phyloP scores from a whole-genome alignment of 2,797 vertebrate species.

The Astyanax mexicanus region DNA sequence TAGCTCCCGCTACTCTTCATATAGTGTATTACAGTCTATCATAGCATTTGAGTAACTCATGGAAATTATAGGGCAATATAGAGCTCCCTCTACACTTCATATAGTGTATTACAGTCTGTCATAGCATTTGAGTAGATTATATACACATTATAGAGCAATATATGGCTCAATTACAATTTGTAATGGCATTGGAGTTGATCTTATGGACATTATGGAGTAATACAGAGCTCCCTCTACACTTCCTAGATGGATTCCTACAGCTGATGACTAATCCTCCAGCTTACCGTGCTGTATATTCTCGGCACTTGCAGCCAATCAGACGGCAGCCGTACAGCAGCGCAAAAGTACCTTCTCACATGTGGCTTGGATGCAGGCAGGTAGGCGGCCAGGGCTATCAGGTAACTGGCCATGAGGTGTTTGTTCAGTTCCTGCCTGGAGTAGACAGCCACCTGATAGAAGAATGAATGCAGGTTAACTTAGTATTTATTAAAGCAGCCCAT shows the following conservation, averaged over 20 bases:
- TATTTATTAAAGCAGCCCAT: too few species aligned
- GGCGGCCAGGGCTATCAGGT: constrained; percentile 84
- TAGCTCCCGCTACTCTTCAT: too few species aligned
- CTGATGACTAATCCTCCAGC: not conserved
- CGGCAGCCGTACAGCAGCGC: constrained; percentile 83
- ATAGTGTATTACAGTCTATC: not conserved
- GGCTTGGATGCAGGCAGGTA: constrained; percentile 76
- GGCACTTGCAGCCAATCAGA: constrained; percentile 91
- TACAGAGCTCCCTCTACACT: too few species aligned
- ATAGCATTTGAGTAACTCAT: not conserved
- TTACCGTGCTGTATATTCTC: constrained; percentile 77
- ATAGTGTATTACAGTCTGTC: too few species aligned
- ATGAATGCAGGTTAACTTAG: not conserved
- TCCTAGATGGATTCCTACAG: too few species aligned
- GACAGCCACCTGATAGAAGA: constrained; percentile 80
- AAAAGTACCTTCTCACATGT: constrained; percentile 86
- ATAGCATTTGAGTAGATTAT: too few species aligned
- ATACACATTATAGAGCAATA: not conserved
- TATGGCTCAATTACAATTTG: not conserved
- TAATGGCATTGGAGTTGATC: too few species aligned
- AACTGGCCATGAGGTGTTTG: constrained; percentile 84
- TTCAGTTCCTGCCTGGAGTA: constrained; percentile 89
- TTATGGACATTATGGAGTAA: too few species aligned
- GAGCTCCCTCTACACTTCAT: not conserved
- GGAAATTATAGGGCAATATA: not conserved